A percentile compares a stretch with the other conserved stretches of the same genome.
These are phyloP conservation scores for Amniataba percoides DNA, from an alignment of 2,797 vertebrate genomes.

Conservation along the genomic window DNA sequence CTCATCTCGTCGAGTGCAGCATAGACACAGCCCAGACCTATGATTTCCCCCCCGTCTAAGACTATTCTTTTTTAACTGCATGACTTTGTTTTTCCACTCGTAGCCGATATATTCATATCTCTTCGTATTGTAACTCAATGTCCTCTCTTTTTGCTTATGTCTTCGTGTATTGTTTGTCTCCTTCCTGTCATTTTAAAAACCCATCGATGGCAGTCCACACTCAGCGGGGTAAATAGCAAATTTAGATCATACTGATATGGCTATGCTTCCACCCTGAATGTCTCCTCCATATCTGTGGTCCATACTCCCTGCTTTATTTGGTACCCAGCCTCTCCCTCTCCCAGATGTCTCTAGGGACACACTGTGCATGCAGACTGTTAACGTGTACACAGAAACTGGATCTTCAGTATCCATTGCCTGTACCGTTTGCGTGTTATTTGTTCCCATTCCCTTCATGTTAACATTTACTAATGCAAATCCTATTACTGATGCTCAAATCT, in stretches of 20 bases:
- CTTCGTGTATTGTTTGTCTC: conserved; percentile 86
- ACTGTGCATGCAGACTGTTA: conserved; percentile 79
- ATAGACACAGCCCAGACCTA: conserved; percentile 36
- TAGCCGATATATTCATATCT: conserved; percentile 78
- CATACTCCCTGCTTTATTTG: conserved; percentile 69
- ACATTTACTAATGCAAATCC: conserved; percentile 78
- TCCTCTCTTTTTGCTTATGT: conserved; percentile 87
- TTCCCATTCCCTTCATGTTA: conserved; percentile 67
- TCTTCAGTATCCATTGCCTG: conserved; percentile 68
- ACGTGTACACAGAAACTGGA: conserved; percentile 50
- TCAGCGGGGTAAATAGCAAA: conserved; percentile 94
- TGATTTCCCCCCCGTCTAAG: conserved; percentile 41
- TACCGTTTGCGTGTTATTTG: conserved; percentile 73
- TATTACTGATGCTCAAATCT: conserved; percentile 65
- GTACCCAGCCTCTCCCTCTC: conserved; percentile 27
- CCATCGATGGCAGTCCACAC: conserved; percentile 93
- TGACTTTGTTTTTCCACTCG: conserved; percentile 71
- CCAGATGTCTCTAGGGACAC: conserved; percentile 72
- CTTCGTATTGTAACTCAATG: conserved; percentile 82
- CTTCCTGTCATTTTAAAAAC: conserved; percentile 84
- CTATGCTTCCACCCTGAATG: conserved; percentile 79
- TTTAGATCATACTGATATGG: conserved; percentile 82
- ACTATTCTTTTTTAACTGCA: conserved; percentile 77
- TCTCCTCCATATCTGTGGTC: conserved; percentile 69
- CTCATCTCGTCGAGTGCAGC: conserved; percentile 42